phyloP scores from a whole-genome alignment of 2,113 vertebrate species.

The Pituophis catenifer region DNA sequence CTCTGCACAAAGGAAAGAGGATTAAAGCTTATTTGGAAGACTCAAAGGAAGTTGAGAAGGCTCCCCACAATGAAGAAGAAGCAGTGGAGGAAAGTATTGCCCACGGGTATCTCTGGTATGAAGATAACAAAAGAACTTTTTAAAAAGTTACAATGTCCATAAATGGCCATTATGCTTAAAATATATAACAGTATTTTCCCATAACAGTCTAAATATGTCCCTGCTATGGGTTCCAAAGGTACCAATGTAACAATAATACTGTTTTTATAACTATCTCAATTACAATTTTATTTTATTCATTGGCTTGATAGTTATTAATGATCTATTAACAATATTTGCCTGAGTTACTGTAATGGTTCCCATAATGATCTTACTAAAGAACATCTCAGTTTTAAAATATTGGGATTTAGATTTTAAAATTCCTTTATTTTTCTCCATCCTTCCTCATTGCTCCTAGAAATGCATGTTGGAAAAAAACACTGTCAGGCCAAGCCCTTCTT shows the following conservation, averaged over 20 bases:
- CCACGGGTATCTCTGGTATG: neutral
- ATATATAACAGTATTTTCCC: neutral
- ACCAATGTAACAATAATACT: neutral
- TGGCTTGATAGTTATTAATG: conserved; percentile 35
- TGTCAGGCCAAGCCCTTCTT: neutral
- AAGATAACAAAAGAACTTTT: neutral
- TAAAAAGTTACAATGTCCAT: neutral
- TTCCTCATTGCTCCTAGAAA: neutral
- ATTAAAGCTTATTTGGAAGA: neutral
- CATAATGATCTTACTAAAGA: neutral
- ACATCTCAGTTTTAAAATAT: neutral
- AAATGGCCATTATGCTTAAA: neutral
- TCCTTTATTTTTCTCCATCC: neutral
- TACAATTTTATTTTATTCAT: conserved; percentile 18
- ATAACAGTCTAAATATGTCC: neutral
- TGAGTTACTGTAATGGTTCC: conserved; percentile 15
- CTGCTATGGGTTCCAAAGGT: neutral
- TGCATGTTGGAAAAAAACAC: neutral
- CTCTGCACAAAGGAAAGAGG: neutral
- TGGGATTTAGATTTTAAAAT: neutral
- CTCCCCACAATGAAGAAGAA: neutral
- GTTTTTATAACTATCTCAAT: conserved; percentile 20
- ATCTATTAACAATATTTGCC: conserved; percentile 36
- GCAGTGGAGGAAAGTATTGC: neutral
- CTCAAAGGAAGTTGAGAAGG: neutral